A percentile compares a stretch with the other conserved stretches of the same genome.
Evolutionary conservation across 2,888 invertebrate species (phyloP).

Genomic region (Polyommatus iphigenia): DNA sequence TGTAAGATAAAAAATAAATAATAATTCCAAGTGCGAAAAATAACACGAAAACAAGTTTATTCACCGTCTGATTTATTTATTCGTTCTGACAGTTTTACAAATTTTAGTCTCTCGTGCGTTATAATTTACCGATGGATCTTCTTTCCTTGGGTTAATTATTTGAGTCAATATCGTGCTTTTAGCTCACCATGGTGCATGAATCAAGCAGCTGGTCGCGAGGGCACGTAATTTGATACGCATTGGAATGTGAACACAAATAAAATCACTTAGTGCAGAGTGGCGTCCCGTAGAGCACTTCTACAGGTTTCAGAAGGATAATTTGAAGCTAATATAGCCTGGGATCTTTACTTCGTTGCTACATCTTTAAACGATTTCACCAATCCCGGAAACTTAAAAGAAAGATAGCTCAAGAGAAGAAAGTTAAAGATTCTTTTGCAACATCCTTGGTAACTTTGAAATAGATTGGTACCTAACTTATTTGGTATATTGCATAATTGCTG

Average conservation of each 20-base stretch:
- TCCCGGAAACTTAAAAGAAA: neutral
- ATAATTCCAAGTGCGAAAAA: neutral
- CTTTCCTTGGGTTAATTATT: constrained; percentile 45
- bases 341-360: constrained; percentile 30
- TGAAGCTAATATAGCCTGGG: constrained; percentile 44
- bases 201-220: constrained; percentile 72
- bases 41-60: constrained; percentile 11
- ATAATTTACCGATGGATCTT: constrained; percentile 33
- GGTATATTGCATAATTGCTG: neutral
- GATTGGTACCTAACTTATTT: neutral
- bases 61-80: constrained; percentile 10
- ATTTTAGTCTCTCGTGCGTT: constrained; percentile 5
- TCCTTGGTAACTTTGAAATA: neutral
- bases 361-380: neutral
- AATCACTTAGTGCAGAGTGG: constrained; percentile 78
- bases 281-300: constrained; percentile 70
- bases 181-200: constrained; percentile 66
- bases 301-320: constrained; percentile 48
- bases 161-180: constrained; percentile 56
- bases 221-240: constrained; percentile 77
- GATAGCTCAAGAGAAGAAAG: neutral
- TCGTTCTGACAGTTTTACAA: constrained; percentile 15
- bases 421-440: neutral
- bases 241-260: constrained; percentile 79
- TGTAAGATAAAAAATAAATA: neutral